A percentile compares a stretch with the other conserved stretches of the same genome.
Evolutionary conservation across 2,888 invertebrate genomes (phyloP).

Genomic region (Pteria penguin): DNA sequence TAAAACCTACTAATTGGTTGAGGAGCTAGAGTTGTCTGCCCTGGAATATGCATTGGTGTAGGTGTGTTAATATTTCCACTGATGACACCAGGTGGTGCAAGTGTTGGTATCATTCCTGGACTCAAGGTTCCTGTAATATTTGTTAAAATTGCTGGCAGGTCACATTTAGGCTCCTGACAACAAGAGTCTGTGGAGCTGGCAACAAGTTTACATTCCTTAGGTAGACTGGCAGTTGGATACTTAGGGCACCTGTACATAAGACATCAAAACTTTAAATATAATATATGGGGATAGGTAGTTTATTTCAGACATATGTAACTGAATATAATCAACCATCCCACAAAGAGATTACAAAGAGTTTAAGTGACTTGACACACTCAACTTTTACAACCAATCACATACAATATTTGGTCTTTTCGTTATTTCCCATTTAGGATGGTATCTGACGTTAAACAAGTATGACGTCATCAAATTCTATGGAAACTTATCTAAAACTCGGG

Average conservation of each 20-base stretch:
- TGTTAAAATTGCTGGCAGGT: conserved; percentile 48
- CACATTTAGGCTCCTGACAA: conserved; percentile 62
- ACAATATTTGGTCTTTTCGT: no score
- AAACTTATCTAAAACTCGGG: no score
- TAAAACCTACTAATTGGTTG: conserved; percentile 58
- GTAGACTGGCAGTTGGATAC: conserved; percentile 51
- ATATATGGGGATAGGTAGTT: no score
- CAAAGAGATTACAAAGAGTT: no score
- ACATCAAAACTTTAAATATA: no score
- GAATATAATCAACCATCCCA: no score
- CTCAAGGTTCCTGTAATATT: conserved; percentile 56
- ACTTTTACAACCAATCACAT: no score
- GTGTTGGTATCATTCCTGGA: conserved; percentile 59
- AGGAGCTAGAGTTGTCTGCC: conserved; percentile 51
- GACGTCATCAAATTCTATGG: no score
- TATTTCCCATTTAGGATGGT: no score
- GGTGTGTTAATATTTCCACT: conserved; percentile 62
- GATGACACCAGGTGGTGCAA: conserved; percentile 55
- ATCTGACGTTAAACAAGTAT: no score
- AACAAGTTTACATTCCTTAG: conserved; percentile 57
- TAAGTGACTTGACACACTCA: no score
- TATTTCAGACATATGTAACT: no score
- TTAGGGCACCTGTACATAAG: conserved; percentile 58
- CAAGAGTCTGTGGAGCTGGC: conserved; percentile 60
- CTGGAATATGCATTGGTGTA: conserved; percentile 57